Conservation (phyloP, 2,888 invertebrate genomes). For the Callinectes sapidus region DNA sequence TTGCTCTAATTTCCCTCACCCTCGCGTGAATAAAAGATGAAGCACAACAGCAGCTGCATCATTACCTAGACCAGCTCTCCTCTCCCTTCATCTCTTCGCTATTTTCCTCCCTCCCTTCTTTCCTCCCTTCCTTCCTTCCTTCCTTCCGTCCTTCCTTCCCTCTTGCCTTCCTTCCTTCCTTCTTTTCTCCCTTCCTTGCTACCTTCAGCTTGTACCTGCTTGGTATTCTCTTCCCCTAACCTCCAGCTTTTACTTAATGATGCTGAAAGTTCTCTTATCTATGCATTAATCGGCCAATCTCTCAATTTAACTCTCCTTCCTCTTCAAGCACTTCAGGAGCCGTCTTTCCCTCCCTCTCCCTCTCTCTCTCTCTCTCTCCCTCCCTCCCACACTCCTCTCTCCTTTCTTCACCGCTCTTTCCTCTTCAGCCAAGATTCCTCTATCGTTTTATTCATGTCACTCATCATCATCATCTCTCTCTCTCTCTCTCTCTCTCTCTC, state of each 20-base stretch:
- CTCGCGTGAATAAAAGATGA: not conserved
- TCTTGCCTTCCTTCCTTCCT: not conserved
- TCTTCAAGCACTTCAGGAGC: not conserved
- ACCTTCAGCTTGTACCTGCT: not conserved
- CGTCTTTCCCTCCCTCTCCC: not conserved
- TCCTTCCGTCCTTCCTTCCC: not conserved
- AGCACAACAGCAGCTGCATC: not conserved
- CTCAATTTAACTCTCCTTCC: not conserved
- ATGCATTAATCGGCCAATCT: not conserved
- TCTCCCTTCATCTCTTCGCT: not conserved
- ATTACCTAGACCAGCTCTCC: not conserved
- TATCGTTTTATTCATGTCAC: not conserved
- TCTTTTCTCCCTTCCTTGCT: not conserved
- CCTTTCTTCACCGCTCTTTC: not conserved
- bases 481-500: slow-evolving; percentile 25
- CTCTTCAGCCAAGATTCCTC: not conserved
- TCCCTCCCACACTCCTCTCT: not conserved
- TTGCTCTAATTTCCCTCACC: not conserved
- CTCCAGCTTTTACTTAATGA: not conserved
- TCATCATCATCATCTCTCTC: not conserved
- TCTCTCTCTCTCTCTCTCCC: not conserved
- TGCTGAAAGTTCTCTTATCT: not conserved
- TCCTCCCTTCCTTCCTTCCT: not conserved
- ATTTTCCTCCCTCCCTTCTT: not conserved
- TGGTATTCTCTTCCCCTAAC: not conserved